Evolutionary conservation across 2,888 invertebrate species (phyloP), one percentile per base, ranked within the genome.

Genomic region (Drosophila putrida): DNA sequence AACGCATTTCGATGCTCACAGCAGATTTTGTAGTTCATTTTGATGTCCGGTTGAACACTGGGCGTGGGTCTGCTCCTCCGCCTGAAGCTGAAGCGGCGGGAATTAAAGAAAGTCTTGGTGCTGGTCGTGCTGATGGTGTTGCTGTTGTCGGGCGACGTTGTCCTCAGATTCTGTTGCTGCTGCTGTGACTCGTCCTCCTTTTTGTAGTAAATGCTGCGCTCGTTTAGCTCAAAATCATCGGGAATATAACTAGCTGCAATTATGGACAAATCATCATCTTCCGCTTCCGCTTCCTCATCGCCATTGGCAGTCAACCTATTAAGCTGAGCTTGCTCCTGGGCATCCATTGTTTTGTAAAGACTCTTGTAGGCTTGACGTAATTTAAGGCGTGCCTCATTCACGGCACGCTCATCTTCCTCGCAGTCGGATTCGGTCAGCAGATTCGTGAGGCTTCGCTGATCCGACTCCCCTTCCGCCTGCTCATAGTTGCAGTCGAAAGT

Each of bases 1-100:
- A 90, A 77, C 6, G 90, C 80, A 41, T 91, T 72, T 27, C 93
- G 93, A 67, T 93, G 92, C 74, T 93, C 93, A 63, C 92, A 93
- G 69, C 92, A 93, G n/a, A 89, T 90, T 55, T 91, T 92, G 51
- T 92, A 92, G 68, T 90, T 92, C 41, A 92, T 75, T 47, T 91
- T 91, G 6, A 92, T 66, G 10, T 88, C 89, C 8, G 86, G 86
- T 63, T 75, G 47, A 15, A 67, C 71, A 38, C 66, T 54, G 9
- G 71, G 65, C 49, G 65, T 66, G 4, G 70, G 57, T 25, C 55
- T 63, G 28, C 66, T n/a, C 3, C 78, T 58, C 0, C 90, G 85
- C 0, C 90, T 82, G 53, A 91, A 88, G 28, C 90, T 90, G 31
- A 91, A 92, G 27, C 90, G 87, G 49, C 88, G 77, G 33, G 86